phyloP scores from a whole-genome alignment of 2,797 vertebrate species.

The Ceyx erithaca region DNA sequence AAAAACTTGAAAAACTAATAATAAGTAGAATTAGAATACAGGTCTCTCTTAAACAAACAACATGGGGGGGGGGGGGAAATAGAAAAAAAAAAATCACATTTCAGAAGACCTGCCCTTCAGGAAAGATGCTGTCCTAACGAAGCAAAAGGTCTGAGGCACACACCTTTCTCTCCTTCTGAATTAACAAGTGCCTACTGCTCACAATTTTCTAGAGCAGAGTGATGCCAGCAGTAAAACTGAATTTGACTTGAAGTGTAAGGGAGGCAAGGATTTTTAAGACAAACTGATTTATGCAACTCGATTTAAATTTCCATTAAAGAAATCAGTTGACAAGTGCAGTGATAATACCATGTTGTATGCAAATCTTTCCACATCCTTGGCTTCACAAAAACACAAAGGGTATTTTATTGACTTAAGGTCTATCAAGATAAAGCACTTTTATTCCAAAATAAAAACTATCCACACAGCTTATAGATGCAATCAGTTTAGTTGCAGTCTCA shows the following conservation, averaged over 20 bases:
- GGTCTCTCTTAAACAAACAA: neutral
- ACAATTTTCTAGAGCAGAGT: neutral
- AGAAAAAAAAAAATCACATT: neutral
- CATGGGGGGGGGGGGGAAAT: neutral
- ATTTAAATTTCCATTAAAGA: constrained; percentile 61
- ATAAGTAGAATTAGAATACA: neutral
- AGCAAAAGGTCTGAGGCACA: neutral
- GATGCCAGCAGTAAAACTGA: neutral
- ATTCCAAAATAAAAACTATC: constrained; percentile 64
- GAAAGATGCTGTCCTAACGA: neutral
- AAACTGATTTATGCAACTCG: constrained; percentile 52
- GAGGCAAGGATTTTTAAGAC: constrained; percentile 36
- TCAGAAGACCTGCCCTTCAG: neutral
- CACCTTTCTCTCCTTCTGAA: neutral
- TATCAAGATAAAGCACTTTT: constrained; percentile 62
- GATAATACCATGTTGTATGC: constrained; percentile 37
- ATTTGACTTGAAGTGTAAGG: neutral
- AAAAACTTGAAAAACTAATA: neutral
- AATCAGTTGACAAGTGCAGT: constrained; percentile 53
- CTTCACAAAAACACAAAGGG: constrained; percentile 30
- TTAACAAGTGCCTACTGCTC: neutral
- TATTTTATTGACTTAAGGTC: constrained; percentile 56
- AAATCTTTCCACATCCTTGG: constrained; percentile 46
- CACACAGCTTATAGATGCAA: constrained; percentile 51
- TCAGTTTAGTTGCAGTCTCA: constrained; percentile 31